Base-by-base conservation (phyloP, 2,888 invertebrate genomes). In the Eledone cirrhosa region DNA sequence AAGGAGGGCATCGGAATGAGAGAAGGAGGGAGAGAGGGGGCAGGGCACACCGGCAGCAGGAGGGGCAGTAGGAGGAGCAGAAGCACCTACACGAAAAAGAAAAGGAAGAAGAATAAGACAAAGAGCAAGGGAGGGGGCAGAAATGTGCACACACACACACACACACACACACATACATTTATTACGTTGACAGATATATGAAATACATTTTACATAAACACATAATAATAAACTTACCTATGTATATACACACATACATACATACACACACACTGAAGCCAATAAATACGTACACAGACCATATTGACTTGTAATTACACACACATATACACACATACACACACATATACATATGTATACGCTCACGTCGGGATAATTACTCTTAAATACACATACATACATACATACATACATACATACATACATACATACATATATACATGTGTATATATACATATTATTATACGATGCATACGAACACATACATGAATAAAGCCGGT, bases 1-100 rank as follows among this genome's bases (percentile, higher is more conserved):
- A 41, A 41, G 72, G 72, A 72, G 72, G 72, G 72, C 72, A 72
- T 19, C n/a, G 41, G 31, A 31, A 33, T 4, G n/a, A 33, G 33
- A 33, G 13, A 29, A 69, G 31, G 27, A 63, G 24, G 22, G 24
- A 63, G 2, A 72, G 24, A 22, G 8, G n/a, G n/a, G 41, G 33
- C 7, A 33, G n/a, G 33, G 14, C 33, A 72, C 8, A 41, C 41
- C 41, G 2, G 41, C 41, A 41, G 41, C 41, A 41, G 41, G 41
- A 41, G 41, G 5, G 41, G 2, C 41, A 41, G 41, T 41, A 41
- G 41, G 41, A 41, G 41, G 41, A 41, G 41, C 41, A 41, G 41
- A 41, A 41, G 41, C 41, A 41, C 41, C 41, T 41, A 41, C n/a
- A 41, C 2, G 2, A 8, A 8, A 11, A 22, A 22, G n/a, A 41